Conservation (phyloP, 1,140 invertebrate genomes). For the Holcopasites calliopsidis region DNA sequence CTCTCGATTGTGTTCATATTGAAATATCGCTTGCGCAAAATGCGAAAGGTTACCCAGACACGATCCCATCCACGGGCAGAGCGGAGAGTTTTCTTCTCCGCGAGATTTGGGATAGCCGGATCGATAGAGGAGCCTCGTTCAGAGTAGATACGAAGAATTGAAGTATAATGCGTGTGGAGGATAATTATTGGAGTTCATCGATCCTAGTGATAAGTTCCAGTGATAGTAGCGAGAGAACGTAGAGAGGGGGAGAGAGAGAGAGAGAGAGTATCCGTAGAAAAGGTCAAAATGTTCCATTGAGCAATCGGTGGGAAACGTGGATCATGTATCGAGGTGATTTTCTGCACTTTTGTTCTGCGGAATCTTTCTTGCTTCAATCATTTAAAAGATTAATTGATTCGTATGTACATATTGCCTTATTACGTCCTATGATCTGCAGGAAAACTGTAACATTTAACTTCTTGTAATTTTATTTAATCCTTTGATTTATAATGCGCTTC, state of each 20-base stretch:
- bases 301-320: not conserved
- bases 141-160: too few relatives aligned
- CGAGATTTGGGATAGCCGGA: not conserved
- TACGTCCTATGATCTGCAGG: too few relatives aligned
- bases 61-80: constrained; percentile 27
- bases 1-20: constrained; percentile 46
- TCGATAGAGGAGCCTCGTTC: too few relatives aligned
- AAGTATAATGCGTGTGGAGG: too few relatives aligned
- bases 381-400: too few relatives aligned
- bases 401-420: too few relatives aligned
- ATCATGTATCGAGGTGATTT: not conserved
- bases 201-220: not conserved
- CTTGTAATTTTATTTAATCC: too few relatives aligned
- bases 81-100: constrained; percentile 11
- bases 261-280: not conserved
- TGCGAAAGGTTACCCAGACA: constrained; percentile 56
- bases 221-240: too few relatives aligned
- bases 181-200: not conserved
- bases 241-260: not conserved
- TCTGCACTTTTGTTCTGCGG: not conserved
- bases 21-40: constrained; percentile 62
- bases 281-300: not conserved
- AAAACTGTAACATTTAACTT: too few relatives aligned
- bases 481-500: too few relatives aligned
- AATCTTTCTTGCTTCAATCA: too few relatives aligned